phyloP scores from a whole-genome alignment of 1,140 invertebrate genomes.

The Drosophila lowei region DNA sequence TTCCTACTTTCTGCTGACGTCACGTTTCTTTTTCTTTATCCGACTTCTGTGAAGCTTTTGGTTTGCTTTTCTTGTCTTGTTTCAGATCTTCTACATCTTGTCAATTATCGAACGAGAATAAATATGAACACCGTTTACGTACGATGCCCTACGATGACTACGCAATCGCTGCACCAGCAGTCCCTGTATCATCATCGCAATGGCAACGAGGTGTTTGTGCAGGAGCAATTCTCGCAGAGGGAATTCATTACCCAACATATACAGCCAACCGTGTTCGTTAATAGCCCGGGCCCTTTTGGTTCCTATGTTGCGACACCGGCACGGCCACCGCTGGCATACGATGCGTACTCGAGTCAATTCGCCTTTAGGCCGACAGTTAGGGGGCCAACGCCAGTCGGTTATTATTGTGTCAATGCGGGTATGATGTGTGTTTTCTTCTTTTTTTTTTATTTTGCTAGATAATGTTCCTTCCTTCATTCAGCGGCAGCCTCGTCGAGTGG shows the following conservation, averaged over 20 bases:
- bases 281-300: neutral
- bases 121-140: constrained; percentile 39
- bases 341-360: too few relatives aligned
- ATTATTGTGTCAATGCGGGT: too few relatives aligned
- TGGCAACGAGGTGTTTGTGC: constrained; percentile 59
- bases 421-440: too few relatives aligned
- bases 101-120: neutral
- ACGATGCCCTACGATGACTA: constrained; percentile 38
- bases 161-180: constrained; percentile 57
- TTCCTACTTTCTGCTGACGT: too few relatives aligned
- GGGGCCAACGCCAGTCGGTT: too few relatives aligned
- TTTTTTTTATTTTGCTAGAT: too few relatives aligned
- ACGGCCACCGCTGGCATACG: too few relatives aligned
- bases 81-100: neutral
- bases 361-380: too few relatives aligned
- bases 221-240: constrained; percentile 62
- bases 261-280: constrained; percentile 13
- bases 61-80: neutral
- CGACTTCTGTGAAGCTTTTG: neutral
- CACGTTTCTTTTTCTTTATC: too few relatives aligned
- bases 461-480: too few relatives aligned
- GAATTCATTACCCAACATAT: constrained; percentile 7
- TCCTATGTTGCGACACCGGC: too few relatives aligned
- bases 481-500: too few relatives aligned
- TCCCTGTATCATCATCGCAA: constrained; percentile 56